Evolutionary conservation across 2,888 invertebrate genomes (phyloP).

Genomic region (Ornithoptera priamus): DNA sequence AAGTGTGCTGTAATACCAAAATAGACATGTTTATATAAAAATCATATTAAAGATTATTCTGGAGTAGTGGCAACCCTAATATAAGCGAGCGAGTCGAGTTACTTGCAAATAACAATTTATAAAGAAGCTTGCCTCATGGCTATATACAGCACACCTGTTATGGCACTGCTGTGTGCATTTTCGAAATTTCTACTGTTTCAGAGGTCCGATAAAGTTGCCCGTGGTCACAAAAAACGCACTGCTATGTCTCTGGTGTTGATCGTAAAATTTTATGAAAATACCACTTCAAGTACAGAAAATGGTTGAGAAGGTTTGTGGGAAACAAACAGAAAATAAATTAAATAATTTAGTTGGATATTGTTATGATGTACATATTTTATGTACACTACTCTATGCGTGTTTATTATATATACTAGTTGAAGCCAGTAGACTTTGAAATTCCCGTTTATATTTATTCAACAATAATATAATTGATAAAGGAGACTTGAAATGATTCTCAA

Average conservation of each 20-base stretch:
- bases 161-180: conserved; percentile 17
- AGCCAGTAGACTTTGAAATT: no score
- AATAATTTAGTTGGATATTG: no score
- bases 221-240: conserved; percentile 1
- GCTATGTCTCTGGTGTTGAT: background rate
- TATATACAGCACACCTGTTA: conserved; percentile 12
- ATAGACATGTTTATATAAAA: background rate
- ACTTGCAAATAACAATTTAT: conserved; percentile 33
- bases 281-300: background rate
- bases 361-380: no score
- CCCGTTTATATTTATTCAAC: no score
- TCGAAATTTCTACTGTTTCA: conserved; percentile 23
- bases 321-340: no score
- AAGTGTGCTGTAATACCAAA: background rate
- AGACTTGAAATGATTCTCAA: no score
- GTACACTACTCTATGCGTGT: no score
- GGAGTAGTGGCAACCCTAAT: conserved; percentile 22
- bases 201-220: background rate
- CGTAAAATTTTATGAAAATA: conserved; percentile 6
- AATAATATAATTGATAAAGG: no score
- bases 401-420: no score
- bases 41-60: background rate
- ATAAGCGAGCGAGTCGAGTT: conserved; percentile 18
- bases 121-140: conserved; percentile 24
- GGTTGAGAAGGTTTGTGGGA: no score